Evolutionary conservation across 2,113 vertebrate species (phyloP).

Genomic region (Synodontis membranacea): DNA sequence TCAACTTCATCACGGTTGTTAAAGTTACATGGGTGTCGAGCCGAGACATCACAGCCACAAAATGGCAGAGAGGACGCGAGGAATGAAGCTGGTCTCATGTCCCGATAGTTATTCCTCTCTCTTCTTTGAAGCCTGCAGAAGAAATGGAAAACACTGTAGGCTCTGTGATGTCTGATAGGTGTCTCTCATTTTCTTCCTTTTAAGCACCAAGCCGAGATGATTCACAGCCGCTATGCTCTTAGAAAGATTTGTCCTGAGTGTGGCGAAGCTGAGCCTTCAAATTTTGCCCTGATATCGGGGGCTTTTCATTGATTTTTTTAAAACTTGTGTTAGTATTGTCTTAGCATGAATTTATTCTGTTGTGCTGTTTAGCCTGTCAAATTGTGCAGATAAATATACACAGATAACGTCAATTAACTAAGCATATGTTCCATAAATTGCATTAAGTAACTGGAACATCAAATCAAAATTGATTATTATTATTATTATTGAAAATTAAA

Average conservation of each 20-base stretch:
- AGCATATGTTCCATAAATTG: not conserved
- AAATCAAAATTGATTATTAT: not conserved
- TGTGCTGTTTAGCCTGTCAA: not conserved
- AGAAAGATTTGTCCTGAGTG: not conserved
- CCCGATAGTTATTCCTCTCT: slow-evolving; percentile 59
- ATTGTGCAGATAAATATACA: not conserved
- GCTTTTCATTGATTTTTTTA: too few relatives aligned
- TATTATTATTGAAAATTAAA: not conserved
- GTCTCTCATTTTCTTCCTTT: not conserved
- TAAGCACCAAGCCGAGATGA: not conserved
- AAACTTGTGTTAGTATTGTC: not conserved
- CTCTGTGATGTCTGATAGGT: not conserved
- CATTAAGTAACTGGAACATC: not conserved
- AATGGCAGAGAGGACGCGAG: not conserved
- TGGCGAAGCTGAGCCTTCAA: not conserved
- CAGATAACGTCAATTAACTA: not conserved
- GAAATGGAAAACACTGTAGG: slow-evolving; percentile 4
- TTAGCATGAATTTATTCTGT: not conserved
- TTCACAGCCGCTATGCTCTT: not conserved
- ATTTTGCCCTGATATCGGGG: not conserved
- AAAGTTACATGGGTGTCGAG: not conserved
- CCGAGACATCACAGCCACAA: slow-evolving; percentile 1
- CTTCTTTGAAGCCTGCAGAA: slow-evolving; percentile 56
- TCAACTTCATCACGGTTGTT: not conserved
- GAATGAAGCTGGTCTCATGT: not conserved